Conservation (phyloP, 2,113 vertebrate species). For the Cacatua alba region DNA sequence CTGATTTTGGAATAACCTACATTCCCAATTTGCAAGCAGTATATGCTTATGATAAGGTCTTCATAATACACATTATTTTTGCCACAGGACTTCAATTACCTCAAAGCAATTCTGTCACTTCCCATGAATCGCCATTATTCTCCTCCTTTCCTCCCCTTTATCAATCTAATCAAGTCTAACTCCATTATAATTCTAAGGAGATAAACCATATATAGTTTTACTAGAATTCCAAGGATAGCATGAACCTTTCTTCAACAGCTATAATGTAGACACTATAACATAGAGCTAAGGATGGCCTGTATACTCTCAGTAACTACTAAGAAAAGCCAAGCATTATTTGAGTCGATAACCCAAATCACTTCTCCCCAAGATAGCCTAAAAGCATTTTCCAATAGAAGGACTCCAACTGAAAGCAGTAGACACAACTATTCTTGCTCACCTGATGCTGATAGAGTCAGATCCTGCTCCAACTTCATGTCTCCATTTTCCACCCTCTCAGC, state of each 20-base stretch:
- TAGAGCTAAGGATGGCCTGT: neutral
- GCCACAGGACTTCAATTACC: neutral
- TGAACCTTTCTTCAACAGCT: neutral
- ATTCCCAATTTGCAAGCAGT: neutral
- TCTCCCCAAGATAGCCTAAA: neutral
- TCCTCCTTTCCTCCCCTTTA: neutral
- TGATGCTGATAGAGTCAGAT: neutral
- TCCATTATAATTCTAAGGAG: neutral
- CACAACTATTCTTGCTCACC: conserved; percentile 3
- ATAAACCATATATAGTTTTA: neutral
- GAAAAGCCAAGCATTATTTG: neutral
- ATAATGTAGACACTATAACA: accelerated
- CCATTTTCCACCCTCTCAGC: conserved; percentile 54
- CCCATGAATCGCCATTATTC: neutral
- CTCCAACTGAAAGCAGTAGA: neutral
- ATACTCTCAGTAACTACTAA: neutral
- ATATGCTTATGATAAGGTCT: neutral
- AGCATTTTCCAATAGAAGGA: neutral
- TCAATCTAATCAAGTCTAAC: neutral
- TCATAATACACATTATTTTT: neutral
- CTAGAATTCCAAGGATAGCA: neutral
- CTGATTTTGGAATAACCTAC: neutral
- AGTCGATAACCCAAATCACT: neutral
- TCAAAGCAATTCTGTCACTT: neutral
- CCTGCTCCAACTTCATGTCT: neutral